Conservation (phyloP, 2,888 invertebrate species). For the Neoitamus cyanurus region DNA sequence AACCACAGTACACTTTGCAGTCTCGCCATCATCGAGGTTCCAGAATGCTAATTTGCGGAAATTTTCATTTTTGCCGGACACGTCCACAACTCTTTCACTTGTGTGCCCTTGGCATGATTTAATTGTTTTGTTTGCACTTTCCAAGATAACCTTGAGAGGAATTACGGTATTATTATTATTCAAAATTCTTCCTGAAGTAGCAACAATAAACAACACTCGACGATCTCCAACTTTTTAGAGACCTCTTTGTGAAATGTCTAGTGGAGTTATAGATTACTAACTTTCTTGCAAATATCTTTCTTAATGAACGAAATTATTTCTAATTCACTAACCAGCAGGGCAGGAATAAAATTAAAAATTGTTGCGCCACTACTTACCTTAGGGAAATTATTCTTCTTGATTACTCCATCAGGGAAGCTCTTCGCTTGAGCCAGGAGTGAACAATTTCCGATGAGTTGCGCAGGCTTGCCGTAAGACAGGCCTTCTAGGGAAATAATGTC, state of each 20-base stretch:
- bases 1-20: not conserved
- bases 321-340: not conserved
- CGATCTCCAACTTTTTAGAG: no score
- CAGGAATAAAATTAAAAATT: no score
- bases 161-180: not conserved
- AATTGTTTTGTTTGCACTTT: conserved; percentile 18
- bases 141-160: not conserved
- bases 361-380: no score
- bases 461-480: not conserved
- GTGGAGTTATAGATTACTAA: no score
- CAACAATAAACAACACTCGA: no score
- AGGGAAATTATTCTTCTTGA: not conserved
- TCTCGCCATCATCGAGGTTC: not conserved
- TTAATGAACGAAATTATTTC: no score
- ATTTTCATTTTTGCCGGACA: not conserved
- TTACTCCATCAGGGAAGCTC: not conserved
- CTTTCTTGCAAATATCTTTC: no score
- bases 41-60: not conserved
- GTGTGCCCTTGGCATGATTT: not conserved
- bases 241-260: no score
- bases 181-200: no score
- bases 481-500: not conserved
- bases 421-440: not conserved
- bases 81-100: not conserved
- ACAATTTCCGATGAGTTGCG: not conserved